These are phyloP conservation scores for Pangasius djambal DNA, from an alignment of 2,797 vertebrate species.

Conservation along the genomic window DNA sequence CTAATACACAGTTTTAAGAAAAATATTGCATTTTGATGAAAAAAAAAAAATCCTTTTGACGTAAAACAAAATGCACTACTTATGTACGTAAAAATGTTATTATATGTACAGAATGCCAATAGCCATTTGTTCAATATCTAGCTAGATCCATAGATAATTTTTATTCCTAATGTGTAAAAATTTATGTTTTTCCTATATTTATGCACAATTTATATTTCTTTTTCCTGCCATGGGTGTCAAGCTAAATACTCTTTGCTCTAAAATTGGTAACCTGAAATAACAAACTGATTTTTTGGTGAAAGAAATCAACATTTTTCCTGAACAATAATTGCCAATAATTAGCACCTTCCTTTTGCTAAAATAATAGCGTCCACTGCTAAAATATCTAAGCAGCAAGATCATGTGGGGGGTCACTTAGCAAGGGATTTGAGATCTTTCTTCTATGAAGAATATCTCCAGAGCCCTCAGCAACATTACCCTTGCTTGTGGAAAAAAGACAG, in stretches of 20 bases:
- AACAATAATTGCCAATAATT: neutral
- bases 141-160: neutral
- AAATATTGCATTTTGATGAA: neutral
- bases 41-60: too few relatives aligned
- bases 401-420: neutral
- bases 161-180: neutral
- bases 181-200: neutral
- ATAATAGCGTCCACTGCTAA: neutral
- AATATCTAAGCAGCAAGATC: neutral
- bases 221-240: neutral
- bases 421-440: neutral
- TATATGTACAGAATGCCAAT: neutral
- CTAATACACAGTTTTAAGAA: neutral
- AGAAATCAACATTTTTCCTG: neutral
- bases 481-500: neutral
- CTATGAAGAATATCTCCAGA: neutral
- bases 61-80: neutral
- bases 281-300: neutral
- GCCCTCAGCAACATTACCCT: neutral
- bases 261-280: neutral
- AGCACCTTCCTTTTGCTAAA: neutral
- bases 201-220: neutral
- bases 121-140: neutral
- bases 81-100: neutral
- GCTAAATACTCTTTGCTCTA: neutral